A percentile compares a stretch with the other conserved stretches of the same genome.
phyloP scores from a whole-genome alignment of 2,113 vertebrate species.

The Cettia cetti region DNA sequence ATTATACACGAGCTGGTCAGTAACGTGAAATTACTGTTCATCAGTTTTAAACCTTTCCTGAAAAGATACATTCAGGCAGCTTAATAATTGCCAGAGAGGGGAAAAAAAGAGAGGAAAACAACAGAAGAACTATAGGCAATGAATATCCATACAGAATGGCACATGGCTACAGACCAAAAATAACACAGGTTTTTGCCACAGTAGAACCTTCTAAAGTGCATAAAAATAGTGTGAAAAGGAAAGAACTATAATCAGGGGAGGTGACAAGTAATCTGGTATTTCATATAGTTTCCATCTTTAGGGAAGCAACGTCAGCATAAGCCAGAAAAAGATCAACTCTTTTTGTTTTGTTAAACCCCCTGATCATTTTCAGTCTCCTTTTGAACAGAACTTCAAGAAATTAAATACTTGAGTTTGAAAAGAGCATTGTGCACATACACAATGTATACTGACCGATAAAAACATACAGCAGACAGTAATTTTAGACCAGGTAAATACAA shows the following conservation, averaged over 20 bases:
- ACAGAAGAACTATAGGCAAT: background rate
- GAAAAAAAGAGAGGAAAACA: background rate
- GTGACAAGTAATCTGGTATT: background rate
- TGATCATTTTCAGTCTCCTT: background rate
- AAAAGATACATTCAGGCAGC: background rate
- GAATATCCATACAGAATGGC: background rate
- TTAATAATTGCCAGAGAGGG: background rate
- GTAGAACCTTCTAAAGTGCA: background rate
- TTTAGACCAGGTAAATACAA: background rate
- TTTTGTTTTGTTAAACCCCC: background rate
- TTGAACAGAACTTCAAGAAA: background rate
- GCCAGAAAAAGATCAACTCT: background rate
- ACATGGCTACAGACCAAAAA: background rate
- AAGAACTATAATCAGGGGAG: background rate
- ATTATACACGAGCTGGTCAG: background rate
- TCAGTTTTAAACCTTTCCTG: background rate
- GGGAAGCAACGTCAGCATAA: background rate
- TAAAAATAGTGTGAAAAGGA: background rate
- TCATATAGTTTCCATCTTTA: background rate
- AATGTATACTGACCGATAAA: background rate
- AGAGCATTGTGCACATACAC: accelerated
- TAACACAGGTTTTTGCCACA: background rate
- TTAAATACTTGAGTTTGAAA: background rate
- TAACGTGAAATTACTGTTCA: background rate
- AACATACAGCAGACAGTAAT: background rate